Conservation (phyloP, 2,113 vertebrate genomes). For the Lepus europaeus region DNA sequence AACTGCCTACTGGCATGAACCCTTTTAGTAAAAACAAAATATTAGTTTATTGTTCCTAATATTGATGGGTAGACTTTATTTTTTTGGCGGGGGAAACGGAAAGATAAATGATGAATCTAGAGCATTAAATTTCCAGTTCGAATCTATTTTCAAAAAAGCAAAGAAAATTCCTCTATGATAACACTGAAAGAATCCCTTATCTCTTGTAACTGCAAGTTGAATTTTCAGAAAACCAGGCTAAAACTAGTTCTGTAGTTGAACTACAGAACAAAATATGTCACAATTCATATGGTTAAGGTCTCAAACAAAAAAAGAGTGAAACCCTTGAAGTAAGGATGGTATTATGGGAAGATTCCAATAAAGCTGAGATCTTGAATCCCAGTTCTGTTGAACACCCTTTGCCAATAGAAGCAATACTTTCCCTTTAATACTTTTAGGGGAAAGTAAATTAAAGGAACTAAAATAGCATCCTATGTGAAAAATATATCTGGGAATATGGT, state of each 20-base stretch:
- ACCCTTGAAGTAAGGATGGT: background rate
- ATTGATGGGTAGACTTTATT: background rate
- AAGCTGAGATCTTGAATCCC: background rate
- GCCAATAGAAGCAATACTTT: background rate
- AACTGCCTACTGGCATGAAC: background rate
- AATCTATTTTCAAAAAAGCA: background rate
- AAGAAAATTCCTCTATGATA: background rate
- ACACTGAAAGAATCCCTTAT: background rate
- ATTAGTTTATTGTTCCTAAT: background rate
- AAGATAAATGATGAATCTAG: background rate
- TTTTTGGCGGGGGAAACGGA: background rate
- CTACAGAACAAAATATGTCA: background rate
- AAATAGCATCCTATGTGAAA: background rate
- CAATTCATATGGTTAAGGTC: background rate
- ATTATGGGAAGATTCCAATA: background rate
- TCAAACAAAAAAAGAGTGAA: background rate
- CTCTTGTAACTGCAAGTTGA: background rate
- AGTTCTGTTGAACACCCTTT: background rate
- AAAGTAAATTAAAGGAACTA: background rate
- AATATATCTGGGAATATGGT: background rate
- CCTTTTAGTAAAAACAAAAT: background rate
- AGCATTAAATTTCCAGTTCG: background rate
- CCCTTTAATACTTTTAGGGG: background rate
- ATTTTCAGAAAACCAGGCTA: conserved; percentile 36
- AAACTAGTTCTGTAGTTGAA: background rate